Conservation (phyloP, 2,797 vertebrate species). For the Tapera naevia region DNA sequence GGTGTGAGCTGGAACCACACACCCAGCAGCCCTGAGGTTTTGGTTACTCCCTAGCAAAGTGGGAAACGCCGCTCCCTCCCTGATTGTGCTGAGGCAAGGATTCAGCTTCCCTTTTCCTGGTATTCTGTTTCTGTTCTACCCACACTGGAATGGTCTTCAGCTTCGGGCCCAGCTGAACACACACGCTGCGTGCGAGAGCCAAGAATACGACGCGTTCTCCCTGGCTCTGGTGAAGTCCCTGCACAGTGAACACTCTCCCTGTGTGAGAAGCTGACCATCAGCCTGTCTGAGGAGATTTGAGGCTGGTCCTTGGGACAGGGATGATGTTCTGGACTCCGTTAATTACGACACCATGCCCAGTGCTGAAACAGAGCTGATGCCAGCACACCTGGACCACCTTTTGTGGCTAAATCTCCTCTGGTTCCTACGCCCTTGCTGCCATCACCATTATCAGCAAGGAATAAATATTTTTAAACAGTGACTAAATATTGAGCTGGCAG, state of each 20-base stretch:
- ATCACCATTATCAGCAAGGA: neutral
- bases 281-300: rapidly evolving
- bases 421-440: neutral
- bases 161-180: neutral
- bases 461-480: neutral
- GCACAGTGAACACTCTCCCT: neutral
- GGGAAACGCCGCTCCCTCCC: neutral
- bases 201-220: neutral
- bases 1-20: constrained; percentile 12
- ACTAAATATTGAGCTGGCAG: neutral
- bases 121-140: neutral
- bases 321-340: neutral
- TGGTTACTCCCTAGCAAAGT: neutral
- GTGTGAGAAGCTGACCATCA: too few species aligned
- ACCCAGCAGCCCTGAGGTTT: neutral
- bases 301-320: neutral
- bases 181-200: neutral
- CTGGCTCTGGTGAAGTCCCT: neutral
- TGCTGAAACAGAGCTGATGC: neutral
- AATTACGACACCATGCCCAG: rapidly evolving
- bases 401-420: neutral
- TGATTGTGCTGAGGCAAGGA: neutral
- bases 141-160: rapidly evolving
- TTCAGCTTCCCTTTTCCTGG: neutral
- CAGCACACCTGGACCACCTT: neutral